phyloP scores from a whole-genome alignment of 2,888 invertebrate genomes.

The Harpalus rubripes region DNA sequence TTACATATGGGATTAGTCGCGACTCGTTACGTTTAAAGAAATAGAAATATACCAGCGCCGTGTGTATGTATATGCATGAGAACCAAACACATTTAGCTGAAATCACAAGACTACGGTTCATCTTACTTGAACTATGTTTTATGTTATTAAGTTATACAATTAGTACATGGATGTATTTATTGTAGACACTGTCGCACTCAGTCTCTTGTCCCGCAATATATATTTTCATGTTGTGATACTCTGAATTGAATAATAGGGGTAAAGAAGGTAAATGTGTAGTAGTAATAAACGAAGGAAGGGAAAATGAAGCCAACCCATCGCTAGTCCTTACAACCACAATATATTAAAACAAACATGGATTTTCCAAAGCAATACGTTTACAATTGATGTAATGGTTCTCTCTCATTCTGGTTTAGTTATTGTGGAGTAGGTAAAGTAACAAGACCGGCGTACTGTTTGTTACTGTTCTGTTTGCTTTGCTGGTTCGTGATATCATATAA shows the following conservation, averaged over 20 bases:
- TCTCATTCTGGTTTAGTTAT: constrained; percentile 69
- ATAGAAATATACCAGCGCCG: constrained; percentile 49
- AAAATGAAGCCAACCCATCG: constrained; percentile 72
- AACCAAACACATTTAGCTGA: constrained; percentile 68
- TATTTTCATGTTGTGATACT: not conserved
- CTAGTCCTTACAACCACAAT: constrained; percentile 85
- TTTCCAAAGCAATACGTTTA: constrained; percentile 76
- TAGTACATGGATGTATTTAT: constrained; percentile 54
- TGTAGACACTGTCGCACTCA: constrained; percentile 25
- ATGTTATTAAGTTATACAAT: constrained; percentile 53
- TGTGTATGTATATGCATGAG: constrained; percentile 53
- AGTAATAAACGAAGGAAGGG: constrained; percentile 68
- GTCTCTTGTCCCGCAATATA: constrained; percentile 1
- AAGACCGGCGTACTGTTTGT: constrained; percentile 57
- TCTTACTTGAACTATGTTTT: constrained; percentile 63
- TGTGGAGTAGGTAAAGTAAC: constrained; percentile 74
- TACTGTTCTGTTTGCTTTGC: constrained; percentile 63
- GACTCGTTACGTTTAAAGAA: not conserved
- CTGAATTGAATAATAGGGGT: not conserved
- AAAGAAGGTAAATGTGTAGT: constrained; percentile 19
- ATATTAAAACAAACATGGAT: constrained; percentile 84
- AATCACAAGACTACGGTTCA: constrained; percentile 67
- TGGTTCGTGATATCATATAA: constrained; percentile 68
- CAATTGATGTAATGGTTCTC: no score
- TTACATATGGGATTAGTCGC: constrained; percentile 48